These are phyloP conservation scores for Lepisosteus oculatus DNA, from an alignment of 2,113 vertebrate species.

Conservation along the genomic window DNA sequence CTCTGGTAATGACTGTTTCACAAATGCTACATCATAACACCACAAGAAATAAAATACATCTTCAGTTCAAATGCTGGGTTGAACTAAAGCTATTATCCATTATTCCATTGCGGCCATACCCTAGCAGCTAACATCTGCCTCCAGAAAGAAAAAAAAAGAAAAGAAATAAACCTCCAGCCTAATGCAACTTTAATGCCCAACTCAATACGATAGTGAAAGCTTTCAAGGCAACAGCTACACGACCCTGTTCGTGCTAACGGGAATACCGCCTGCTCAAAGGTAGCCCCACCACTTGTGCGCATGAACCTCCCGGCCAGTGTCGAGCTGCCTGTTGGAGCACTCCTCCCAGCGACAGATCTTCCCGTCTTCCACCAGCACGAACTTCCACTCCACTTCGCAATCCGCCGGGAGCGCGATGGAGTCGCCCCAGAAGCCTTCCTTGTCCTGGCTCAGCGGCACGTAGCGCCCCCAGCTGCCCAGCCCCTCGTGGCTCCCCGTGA, in stretches of 20 bases:
- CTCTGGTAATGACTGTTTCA: no score
- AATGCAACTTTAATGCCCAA: no score
- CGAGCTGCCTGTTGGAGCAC: constrained; percentile 76
- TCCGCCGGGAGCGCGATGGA: constrained; percentile 70
- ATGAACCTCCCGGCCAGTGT: constrained; percentile 66
- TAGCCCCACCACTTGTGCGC: constrained; percentile 80
- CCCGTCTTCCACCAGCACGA: constrained; percentile 82
- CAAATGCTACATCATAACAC: no score
- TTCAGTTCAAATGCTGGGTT: no score
- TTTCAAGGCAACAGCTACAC: not conserved
- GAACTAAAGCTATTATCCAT: no score
- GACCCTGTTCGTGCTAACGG: no score
- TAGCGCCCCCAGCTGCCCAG: constrained; percentile 81
- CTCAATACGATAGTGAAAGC: not conserved
- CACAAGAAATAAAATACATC: no score
- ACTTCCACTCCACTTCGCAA: constrained; percentile 85
- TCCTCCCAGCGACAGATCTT: constrained; percentile 88
- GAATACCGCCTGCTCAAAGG: constrained; percentile 40
- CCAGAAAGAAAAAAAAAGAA: no score
- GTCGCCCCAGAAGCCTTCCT: constrained; percentile 78
- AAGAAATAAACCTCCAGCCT: no score
- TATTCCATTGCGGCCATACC: no score
- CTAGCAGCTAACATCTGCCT: no score
- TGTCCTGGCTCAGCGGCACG: constrained; percentile 61
- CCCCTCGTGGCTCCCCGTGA: constrained; percentile 78